Evolutionary conservation across 2,797 vertebrate species (phyloP).

Genomic region (Galagoides demidoff): DNA sequence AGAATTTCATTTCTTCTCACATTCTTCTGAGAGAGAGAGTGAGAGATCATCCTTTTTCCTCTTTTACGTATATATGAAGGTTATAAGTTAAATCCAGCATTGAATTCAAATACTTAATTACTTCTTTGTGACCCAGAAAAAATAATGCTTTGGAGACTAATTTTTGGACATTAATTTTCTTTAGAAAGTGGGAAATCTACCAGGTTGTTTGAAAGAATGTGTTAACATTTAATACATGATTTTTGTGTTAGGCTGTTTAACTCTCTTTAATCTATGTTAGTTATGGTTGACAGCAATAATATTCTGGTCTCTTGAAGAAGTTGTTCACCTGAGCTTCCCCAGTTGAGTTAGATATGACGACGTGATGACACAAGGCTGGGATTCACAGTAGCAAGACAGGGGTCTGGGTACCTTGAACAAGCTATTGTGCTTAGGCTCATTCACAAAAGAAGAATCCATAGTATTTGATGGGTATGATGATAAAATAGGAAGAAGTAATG

Average conservation of each 20-base stretch:
- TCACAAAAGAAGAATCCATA: neutral
- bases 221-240: neutral
- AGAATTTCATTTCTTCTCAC: neutral
- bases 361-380: neutral
- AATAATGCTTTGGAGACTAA: neutral
- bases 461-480: neutral
- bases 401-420: neutral
- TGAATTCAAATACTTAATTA: neutral
- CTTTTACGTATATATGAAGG: neutral
- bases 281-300: neutral
- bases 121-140: neutral
- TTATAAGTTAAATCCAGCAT: neutral
- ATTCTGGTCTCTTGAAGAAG: constrained; percentile 33
- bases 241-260: constrained; percentile 14
- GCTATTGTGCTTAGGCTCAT: neutral
- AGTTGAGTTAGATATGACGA: neutral
- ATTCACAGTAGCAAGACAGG: neutral
- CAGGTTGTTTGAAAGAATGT: neutral
- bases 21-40: neutral
- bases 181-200: constrained; percentile 3
- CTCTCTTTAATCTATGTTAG: neutral
- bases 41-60: neutral
- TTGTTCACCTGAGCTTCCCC: neutral
- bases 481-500: neutral
- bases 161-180: constrained; percentile 14